Evolutionary conservation across 2,888 invertebrate genomes (phyloP), one percentile per base, ranked within the genome.

Genomic region (Phania funesta): DNA sequence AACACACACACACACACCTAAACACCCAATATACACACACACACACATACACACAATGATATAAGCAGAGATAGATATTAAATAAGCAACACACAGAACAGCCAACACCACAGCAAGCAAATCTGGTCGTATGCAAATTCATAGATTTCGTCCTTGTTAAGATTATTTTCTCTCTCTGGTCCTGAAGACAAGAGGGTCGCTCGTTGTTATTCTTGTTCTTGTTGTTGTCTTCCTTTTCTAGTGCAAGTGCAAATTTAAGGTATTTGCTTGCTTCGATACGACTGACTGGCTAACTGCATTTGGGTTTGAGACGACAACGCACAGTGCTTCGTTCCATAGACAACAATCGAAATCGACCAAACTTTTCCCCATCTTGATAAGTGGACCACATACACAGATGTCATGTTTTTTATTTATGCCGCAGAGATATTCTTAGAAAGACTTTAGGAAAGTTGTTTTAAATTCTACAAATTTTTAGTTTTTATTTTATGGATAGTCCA

Each of bases 71-170:
- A 54, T 74, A 5, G 44, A 20, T 13, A 26, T 11, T 41, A 26
- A 26, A 41, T 7, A 35, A 32, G 3, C 44, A 38, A 52, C 24
- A 29, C 41, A 38, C 11, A 11, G 35, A 38, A 38, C 35, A 38
- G 7, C 29, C 29, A 29, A 29, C 7, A 6, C 7, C 7, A 29
- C 4, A 29, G 41, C 8, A 44, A 44, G 35, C 4, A 44, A 44
- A 7, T 29, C 4, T 44, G 4, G 2, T 62, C 26, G 29, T 56
- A 44, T 24, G 38, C 50, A 8, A 24, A 20, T 32, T 67, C 41
- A 48, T 58, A 67, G 71, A 78, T 75, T 76, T 82, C 78, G 82
- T 82, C 82, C 82, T 82, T 82, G 82, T 54, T 70, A 82, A 82
- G 82, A 82, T 70, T 82, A 71, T 74, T 78, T 75, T 78, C 78